Evolutionary conservation across 2,888 invertebrate genomes (phyloP).

Genomic region (Microplitis deprimator): DNA sequence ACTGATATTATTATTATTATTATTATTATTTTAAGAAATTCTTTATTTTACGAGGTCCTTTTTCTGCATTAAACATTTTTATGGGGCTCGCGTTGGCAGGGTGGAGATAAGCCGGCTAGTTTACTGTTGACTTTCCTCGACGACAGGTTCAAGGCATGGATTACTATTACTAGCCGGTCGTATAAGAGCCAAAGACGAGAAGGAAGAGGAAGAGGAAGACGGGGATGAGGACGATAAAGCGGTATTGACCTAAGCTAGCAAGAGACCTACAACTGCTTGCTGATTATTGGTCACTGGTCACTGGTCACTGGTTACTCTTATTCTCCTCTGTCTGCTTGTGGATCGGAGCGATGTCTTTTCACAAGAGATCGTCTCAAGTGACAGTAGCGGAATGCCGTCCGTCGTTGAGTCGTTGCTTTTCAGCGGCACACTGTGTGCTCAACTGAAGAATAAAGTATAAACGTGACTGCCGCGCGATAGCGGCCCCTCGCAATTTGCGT

Average conservation of each 20-base stretch:
- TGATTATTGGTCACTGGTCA: conserved; percentile 21
- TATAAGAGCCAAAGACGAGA: neutral
- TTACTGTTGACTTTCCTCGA: neutral
- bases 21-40: neutral
- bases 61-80: neutral
- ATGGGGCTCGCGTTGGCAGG: neutral
- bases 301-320: conserved; percentile 19
- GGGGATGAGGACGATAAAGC: neutral
- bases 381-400: conserved; percentile 27
- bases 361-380: conserved; percentile 21
- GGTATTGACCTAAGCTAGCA: neutral
- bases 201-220: neutral
- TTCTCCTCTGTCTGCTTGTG: conserved; percentile 4
- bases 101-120: neutral
- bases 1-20: neutral
- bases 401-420: neutral
- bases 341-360: conserved; percentile 9
- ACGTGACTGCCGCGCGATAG: conserved; percentile 61
- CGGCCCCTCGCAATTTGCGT: conserved; percentile 67
- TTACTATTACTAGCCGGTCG: neutral
- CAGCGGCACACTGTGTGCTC: conserved; percentile 35
- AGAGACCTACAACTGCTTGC: neutral
- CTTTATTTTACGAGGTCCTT: neutral
- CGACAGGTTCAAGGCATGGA: conserved; percentile 1
- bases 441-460: conserved; percentile 60